These are phyloP conservation scores for Dolichomitus sp. DNA, from an alignment of 2,888 invertebrate species.

Conservation along the genomic window DNA sequence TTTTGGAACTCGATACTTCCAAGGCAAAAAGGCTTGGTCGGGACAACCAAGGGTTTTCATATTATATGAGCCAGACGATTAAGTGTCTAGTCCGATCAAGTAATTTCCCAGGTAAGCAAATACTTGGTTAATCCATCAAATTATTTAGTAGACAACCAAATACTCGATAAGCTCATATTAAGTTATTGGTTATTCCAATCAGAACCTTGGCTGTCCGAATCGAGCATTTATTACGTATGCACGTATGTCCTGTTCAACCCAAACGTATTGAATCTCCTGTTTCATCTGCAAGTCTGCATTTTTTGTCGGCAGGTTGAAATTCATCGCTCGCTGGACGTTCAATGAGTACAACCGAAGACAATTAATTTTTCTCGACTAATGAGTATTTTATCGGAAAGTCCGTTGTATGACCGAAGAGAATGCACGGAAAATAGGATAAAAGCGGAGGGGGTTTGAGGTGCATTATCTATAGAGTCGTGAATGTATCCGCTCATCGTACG, in stretches of 20 bases:
- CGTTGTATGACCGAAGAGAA: constrained; percentile 15
- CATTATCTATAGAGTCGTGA: background rate
- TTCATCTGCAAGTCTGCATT: background rate
- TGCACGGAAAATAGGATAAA: background rate
- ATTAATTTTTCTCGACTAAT: constrained; percentile 73
- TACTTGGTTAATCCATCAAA: too few species aligned
- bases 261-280: background rate
- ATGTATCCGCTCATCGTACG: background rate
- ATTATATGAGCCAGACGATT: too few species aligned
- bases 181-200: too few species aligned
- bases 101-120: too few species aligned
- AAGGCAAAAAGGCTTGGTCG: too few species aligned
- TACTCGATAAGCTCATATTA: too few species aligned
- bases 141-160: too few species aligned
- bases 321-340: background rate
- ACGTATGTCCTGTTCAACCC: background rate
- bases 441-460: background rate
- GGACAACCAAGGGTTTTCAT: too few species aligned
- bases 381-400: constrained; percentile 75
- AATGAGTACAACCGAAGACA: constrained; percentile 31
- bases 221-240: background rate
- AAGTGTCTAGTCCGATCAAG: too few species aligned
- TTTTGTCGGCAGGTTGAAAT: background rate
- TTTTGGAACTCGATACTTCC: too few species aligned
- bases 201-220: too few species aligned